These are phyloP conservation scores for Sylvia atricapilla DNA, from an alignment of 2,113 vertebrate species.

Conservation along the genomic window DNA sequence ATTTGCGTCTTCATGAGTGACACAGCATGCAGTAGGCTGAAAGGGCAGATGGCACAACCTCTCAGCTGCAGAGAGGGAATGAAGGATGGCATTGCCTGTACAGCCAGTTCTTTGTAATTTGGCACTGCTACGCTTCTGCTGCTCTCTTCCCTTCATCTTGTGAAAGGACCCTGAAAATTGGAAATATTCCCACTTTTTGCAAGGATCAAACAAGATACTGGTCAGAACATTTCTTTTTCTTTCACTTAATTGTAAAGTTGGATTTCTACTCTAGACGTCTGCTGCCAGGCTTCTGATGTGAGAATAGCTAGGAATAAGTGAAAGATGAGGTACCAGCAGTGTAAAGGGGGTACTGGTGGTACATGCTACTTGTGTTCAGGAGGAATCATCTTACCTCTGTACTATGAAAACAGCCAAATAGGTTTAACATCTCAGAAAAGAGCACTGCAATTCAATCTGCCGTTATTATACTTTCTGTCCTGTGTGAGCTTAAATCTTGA, in stretches of 20 bases:
- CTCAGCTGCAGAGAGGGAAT: neutral
- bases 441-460: neutral
- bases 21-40: neutral
- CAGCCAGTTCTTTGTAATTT: constrained; percentile 54
- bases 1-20: neutral
- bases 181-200: constrained; percentile 2
- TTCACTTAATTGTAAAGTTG: neutral
- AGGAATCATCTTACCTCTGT: neutral
- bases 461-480: neutral
- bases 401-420: neutral
- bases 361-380: neutral
- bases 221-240: neutral
- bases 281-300: neutral
- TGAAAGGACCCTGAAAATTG: constrained; percentile 30
- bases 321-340: neutral
- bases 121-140: neutral
- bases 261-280: neutral
- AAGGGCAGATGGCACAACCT: constrained; percentile 31
- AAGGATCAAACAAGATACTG: constrained; percentile 11
- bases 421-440: neutral
- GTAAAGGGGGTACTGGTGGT: neutral
- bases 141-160: constrained; percentile 10
- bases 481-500: neutral
- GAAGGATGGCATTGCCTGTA: neutral
- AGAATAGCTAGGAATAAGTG: neutral